Evolutionary conservation across 2,888 invertebrate genomes (phyloP).

Genomic region (Mesoligia furuncula): DNA sequence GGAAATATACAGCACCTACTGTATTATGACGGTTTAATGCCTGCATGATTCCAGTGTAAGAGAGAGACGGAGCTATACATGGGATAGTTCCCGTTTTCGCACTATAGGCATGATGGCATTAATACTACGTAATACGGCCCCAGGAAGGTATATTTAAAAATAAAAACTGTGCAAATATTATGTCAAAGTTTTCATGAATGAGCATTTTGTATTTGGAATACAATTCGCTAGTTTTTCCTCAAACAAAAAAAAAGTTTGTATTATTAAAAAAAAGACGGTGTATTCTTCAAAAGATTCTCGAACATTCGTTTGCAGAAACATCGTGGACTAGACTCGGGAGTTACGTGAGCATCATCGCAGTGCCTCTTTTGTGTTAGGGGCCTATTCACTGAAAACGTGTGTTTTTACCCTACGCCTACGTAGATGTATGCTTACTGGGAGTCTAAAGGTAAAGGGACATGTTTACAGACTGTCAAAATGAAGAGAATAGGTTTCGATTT

Average conservation of each 20-base stretch:
- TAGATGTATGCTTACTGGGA: neutral
- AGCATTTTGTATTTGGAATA: conserved; percentile 38
- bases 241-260: conserved; percentile 26
- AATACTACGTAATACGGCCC: neutral
- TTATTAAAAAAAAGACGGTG: conserved; percentile 38
- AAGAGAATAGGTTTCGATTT: neutral
- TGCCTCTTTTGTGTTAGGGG: conserved; percentile 55
- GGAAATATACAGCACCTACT: too few species aligned
- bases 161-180: neutral
- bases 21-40: neutral
- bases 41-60: neutral
- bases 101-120: too few species aligned
- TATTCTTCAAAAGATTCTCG: conserved; percentile 61
- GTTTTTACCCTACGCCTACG: conserved; percentile 41
- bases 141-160: neutral
- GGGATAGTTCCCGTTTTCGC: too few species aligned
- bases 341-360: conserved; percentile 59
- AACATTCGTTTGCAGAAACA: conserved; percentile 53
- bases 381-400: conserved; percentile 55
- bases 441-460: conserved; percentile 24
- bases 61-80: neutral
- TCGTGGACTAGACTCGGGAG: conserved; percentile 32
- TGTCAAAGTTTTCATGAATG: neutral
- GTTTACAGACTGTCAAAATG: conserved; percentile 28
- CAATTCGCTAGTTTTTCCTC: conserved; percentile 1